phyloP scores from a whole-genome alignment of 2,113 vertebrate genomes.

The Pycnonotus jocosus region DNA sequence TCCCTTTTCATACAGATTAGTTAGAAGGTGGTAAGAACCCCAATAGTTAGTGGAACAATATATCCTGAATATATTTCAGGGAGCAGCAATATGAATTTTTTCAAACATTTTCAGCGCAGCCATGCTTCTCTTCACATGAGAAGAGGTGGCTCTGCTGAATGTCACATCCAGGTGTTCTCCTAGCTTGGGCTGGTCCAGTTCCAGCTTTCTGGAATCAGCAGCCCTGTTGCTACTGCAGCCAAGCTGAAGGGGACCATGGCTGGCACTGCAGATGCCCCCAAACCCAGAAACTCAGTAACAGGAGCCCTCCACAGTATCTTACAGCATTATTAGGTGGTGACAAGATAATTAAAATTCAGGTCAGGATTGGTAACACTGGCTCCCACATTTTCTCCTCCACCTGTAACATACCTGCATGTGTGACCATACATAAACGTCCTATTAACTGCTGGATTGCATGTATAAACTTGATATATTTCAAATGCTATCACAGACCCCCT shows the following conservation, averaged over 20 bases:
- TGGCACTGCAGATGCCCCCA: fast-evolving
- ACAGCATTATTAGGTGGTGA: neutral
- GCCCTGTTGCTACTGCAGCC: neutral
- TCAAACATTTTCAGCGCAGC: neutral
- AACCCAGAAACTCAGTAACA: neutral
- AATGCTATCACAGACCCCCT: neutral
- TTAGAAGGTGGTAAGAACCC: neutral
- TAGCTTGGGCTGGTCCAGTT: neutral
- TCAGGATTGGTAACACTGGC: neutral
- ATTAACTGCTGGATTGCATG: neutral
- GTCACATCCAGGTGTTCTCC: neutral
- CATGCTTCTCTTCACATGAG: fast-evolving
- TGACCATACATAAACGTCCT: neutral
- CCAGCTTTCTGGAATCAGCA: neutral
- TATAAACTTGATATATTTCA: neutral
- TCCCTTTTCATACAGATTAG: neutral
- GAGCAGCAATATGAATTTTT: neutral
- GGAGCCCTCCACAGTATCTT: neutral
- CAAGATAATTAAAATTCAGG: neutral
- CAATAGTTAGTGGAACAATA: neutral
- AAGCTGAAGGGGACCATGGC: neutral
- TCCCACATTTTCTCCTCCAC: neutral
- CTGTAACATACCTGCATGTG: neutral
- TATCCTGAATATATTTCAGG: neutral
- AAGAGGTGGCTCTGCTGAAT: neutral